Evolutionary conservation across 2,888 invertebrate species (phyloP).

Genomic region (Gisinianus flammeolus): DNA sequence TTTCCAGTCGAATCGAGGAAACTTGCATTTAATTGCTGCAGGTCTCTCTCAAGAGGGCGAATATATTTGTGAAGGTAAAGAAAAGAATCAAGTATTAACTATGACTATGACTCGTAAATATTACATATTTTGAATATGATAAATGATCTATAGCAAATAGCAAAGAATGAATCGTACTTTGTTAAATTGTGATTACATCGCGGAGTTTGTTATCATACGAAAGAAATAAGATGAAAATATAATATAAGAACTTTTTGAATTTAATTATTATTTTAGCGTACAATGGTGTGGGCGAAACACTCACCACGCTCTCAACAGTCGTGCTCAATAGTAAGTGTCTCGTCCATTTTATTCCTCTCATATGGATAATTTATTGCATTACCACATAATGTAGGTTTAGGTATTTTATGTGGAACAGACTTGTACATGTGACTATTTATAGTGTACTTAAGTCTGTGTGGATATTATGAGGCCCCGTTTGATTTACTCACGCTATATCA

Average conservation of each 20-base stretch:
- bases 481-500: too few species aligned
- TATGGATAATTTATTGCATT: background rate
- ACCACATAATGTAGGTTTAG: background rate
- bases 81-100: too few species aligned
- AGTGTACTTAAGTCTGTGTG: background rate
- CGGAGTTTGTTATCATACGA: too few species aligned
- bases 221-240: too few species aligned
- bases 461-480: too few species aligned
- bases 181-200: too few species aligned
- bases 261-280: too few species aligned
- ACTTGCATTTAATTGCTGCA: constrained; percentile 68
- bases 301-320: constrained; percentile 63
- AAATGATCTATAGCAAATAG: too few species aligned
- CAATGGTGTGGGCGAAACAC: constrained; percentile 67
- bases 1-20: constrained; percentile 62
- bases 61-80: constrained; percentile 79
- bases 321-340: constrained; percentile 62
- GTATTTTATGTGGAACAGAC: background rate
- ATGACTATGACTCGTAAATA: too few species aligned
- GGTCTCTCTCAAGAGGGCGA: constrained; percentile 73
- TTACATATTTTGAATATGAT: too few species aligned
- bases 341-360: background rate
- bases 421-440: background rate
- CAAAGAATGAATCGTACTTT: too few species aligned
- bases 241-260: too few species aligned